Evolutionary conservation across 2,113 vertebrate species (phyloP).

Genomic region (Ophthalmolycus amberensis): DNA sequence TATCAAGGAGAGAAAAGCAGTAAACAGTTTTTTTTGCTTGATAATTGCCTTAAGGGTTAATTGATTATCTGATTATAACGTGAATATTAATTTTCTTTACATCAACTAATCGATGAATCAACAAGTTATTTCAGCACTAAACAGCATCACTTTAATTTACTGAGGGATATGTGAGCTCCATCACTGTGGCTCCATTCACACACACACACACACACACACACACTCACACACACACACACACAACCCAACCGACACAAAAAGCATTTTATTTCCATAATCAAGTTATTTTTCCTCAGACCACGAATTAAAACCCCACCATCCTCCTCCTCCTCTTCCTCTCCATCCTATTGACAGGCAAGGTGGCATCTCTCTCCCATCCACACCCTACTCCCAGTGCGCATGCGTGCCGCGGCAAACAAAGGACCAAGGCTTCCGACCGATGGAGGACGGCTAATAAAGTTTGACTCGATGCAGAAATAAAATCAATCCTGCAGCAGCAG

Average conservation of each 20-base stretch:
- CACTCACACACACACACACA: neutral
- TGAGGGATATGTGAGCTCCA: too few relatives aligned
- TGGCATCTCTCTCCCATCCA: conserved; percentile 79
- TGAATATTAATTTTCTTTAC: neutral
- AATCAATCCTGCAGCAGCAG: neutral
- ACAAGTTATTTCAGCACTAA: neutral
- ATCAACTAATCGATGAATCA: neutral
- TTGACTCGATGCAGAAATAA: conserved; percentile 32
- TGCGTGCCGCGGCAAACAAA: conserved; percentile 83
- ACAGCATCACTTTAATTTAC: neutral
- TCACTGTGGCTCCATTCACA: neutral
- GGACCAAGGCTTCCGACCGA: conserved; percentile 68
- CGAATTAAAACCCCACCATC: neutral
- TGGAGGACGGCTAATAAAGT: conserved; percentile 54
- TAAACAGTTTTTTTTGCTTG: neutral
- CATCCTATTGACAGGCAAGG: conserved; percentile 65
- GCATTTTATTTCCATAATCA: neutral
- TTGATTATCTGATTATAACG: neutral
- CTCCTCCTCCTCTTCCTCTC: conserved; percentile 13
- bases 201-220: conserved; percentile 28
- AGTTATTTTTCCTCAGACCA: neutral
- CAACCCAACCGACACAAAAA: fast-evolving
- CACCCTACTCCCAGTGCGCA: conserved; percentile 84
- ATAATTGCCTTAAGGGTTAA: too few relatives aligned
- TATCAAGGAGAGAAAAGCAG: neutral